Percentiles rank a stretch among this genome's conserved stretches.
These are phyloP conservation scores for Macroramphosus scolopax DNA, from an alignment of 2,797 vertebrate species.

Conservation along the genomic window DNA sequence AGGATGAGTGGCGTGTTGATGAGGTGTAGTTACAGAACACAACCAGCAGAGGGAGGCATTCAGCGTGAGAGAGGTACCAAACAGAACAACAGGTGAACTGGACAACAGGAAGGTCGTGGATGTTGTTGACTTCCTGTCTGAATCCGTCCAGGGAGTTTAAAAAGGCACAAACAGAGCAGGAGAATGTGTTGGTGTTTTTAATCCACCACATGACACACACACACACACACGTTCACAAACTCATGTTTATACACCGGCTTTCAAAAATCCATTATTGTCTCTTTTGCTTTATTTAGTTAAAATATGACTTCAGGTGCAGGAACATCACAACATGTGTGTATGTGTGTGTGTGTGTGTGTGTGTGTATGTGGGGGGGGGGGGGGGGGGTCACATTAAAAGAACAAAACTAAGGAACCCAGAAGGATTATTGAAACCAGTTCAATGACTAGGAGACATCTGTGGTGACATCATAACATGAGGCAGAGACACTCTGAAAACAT, in stretches of 20 bases:
- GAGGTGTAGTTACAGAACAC: constrained; percentile 51
- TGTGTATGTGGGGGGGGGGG: background rate
- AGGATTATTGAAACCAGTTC: too few species aligned
- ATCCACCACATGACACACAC: background rate
- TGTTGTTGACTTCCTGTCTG: too few species aligned
- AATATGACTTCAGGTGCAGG: constrained; percentile 38
- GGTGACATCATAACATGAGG: too few species aligned
- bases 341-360: too few species aligned
- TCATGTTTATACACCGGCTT: too few species aligned
- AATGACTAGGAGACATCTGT: too few species aligned
- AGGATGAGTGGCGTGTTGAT: constrained; percentile 3
- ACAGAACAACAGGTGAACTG: constrained; percentile 4
- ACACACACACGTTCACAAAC: constrained; percentile 14
- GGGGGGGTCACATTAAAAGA: constrained; percentile 6
- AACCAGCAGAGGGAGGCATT: constrained; percentile 64
- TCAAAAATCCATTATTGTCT: constrained; percentile 29
- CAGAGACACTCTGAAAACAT: too few species aligned
- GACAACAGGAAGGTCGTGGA: constrained; percentile 1
- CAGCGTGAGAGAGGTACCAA: constrained; percentile 37
- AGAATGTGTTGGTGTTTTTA: too few species aligned
- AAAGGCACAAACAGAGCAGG: constrained; percentile 42
- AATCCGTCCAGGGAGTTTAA: constrained; percentile 13
- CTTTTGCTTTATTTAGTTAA: constrained; percentile 63
- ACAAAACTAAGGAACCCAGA: too few species aligned
- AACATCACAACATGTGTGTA: constrained; percentile 10